These are phyloP conservation scores for Philereme vetulata DNA, from an alignment of 2,888 invertebrate species.

Conservation along the genomic window DNA sequence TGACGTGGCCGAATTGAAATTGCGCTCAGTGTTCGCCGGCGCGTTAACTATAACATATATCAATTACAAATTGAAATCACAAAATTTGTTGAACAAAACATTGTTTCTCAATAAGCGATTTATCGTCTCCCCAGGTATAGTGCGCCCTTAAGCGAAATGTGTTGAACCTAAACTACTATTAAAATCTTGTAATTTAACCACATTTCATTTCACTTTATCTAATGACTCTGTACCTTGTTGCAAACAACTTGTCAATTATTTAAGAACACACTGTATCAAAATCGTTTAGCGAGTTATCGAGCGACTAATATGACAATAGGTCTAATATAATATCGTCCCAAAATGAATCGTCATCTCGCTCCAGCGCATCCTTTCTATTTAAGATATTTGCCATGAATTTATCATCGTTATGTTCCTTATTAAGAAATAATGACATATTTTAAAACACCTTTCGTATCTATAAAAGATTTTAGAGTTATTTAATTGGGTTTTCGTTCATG, in stretches of 20 bases:
- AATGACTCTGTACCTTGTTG: too few relatives aligned
- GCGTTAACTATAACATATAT: too few relatives aligned
- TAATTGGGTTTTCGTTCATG: slow-evolving; percentile 17
- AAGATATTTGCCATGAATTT: slow-evolving; percentile 60
- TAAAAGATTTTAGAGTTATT: slow-evolving; percentile 20
- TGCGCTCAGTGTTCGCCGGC: too few relatives aligned
- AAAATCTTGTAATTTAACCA: too few relatives aligned
- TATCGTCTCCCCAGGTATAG: too few relatives aligned
- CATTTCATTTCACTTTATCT: too few relatives aligned
- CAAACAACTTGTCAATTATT: neutral
- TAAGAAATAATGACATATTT: slow-evolving; percentile 58
- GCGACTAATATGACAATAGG: slow-evolving; percentile 62
- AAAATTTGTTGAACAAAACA: too few relatives aligned
- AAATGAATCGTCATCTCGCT: slow-evolving; percentile 58
- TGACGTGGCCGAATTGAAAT: too few relatives aligned
- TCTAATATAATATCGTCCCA: slow-evolving; percentile 61
- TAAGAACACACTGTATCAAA: slow-evolving; percentile 53
- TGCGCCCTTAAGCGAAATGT: too few relatives aligned
- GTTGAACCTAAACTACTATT: too few relatives aligned
- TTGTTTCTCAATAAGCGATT: too few relatives aligned
- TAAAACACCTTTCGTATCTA: slow-evolving; percentile 55
- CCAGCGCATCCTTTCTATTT: slow-evolving; percentile 59
- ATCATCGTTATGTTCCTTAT: slow-evolving; percentile 56
- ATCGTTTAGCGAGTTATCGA: slow-evolving; percentile 61
- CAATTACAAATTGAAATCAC: too few relatives aligned